Percentiles rank a stretch among this genome's conserved stretches.
Conservation (phyloP, 53 echinoderm and acorn worm genomes). For the Hippasteria phrygiana region DNA sequence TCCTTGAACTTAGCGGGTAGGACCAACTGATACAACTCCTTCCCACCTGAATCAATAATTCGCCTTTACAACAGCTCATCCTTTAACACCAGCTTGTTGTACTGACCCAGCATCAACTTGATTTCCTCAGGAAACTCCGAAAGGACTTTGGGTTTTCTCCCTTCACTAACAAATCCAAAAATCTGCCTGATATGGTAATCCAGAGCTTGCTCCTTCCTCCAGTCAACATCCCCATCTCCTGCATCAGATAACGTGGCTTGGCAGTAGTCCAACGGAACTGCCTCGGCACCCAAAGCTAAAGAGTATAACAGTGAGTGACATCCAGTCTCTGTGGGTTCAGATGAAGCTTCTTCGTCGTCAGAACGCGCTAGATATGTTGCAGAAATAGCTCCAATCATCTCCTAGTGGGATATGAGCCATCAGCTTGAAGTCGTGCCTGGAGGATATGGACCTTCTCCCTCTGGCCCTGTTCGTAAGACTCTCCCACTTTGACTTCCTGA, state of each 20-base stretch:
- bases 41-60: neutral
- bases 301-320: neutral
- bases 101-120: slow-evolving; percentile 24
- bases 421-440: too few relatives aligned
- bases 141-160: neutral
- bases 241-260: neutral
- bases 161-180: neutral
- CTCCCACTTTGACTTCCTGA: too few relatives aligned
- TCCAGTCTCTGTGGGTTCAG: neutral
- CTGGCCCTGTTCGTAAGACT: neutral
- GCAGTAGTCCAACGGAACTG: neutral
- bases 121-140: neutral
- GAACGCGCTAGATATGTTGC: too few relatives aligned
- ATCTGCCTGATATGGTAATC: slow-evolving; percentile 24
- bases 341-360: neutral
- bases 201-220: neutral
- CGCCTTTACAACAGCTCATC: slow-evolving; percentile 34
- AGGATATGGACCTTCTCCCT: too few relatives aligned
- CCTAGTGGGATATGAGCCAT: too few relatives aligned
- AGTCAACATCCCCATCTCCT: neutral
- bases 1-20: slow-evolving; percentile 51
- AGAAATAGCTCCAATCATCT: too few relatives aligned
- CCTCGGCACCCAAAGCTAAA: slow-evolving; percentile 11
- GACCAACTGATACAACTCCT: slow-evolving; percentile 53
- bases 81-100: neutral